A percentile compares a stretch with the other conserved stretches of the same genome.
Conservation (phyloP, 2,888 invertebrate species). For the Yponomeuta sedellus region DNA sequence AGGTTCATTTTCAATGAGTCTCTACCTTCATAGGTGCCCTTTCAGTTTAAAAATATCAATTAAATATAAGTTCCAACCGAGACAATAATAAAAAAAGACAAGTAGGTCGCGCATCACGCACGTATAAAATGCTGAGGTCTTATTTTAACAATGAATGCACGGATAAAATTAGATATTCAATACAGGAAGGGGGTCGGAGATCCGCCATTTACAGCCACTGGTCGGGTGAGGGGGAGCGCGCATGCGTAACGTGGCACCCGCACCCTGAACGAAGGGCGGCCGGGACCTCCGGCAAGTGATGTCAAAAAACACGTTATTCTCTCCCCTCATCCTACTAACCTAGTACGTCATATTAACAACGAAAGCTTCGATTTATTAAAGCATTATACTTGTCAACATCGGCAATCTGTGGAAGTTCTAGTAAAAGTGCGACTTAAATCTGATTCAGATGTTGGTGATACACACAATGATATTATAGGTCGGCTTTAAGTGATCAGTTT, state of each 20-base stretch:
- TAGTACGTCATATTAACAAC: constrained; percentile 58
- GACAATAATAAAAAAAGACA: neutral
- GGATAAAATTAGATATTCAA: constrained; percentile 75
- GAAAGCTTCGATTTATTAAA: neutral
- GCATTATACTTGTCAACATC: neutral
- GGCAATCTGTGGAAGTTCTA: neutral
- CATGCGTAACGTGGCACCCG: constrained; percentile 63
- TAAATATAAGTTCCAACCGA: neutral
- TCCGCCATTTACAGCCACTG: constrained; percentile 70
- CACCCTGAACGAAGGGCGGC: constrained; percentile 59
- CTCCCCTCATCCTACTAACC: constrained; percentile 70
- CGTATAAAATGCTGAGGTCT: neutral
- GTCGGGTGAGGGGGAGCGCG: constrained; percentile 60
- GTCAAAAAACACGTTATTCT: constrained; percentile 75
- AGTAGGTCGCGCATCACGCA: constrained; percentile 12
- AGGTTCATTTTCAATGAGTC: no score
- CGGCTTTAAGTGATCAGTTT: neutral
- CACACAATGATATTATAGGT: constrained; percentile 5
- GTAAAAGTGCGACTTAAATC: neutral
- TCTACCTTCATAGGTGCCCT: no score
- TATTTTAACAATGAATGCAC: constrained; percentile 51
- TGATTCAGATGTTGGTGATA: neutral
- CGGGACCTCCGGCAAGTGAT: constrained; percentile 63
- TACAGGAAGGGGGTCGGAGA: constrained; percentile 66
- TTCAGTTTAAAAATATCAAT: no score